Conservation (phyloP, 2,888 invertebrate species). For the Heliothis peltigera region DNA sequence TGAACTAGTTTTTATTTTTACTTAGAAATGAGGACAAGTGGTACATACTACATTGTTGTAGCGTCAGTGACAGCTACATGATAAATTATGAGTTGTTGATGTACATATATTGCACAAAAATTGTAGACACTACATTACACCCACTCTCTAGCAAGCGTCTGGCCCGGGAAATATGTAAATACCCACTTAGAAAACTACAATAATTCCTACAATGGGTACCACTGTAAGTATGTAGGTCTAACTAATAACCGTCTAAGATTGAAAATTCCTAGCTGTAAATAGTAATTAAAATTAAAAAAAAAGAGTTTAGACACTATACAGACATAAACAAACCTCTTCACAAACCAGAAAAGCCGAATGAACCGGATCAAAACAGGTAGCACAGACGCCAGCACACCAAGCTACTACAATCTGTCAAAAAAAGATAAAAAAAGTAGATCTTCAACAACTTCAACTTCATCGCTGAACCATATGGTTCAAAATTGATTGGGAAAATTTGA, state of each 20-base stretch:
- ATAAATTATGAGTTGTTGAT: not conserved
- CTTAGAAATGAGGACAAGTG: slow-evolving; percentile 41
- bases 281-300: slow-evolving; percentile 4
- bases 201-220: no score
- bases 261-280: slow-evolving; percentile 13
- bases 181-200: no score
- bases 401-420: no score
- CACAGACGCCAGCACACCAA: not conserved
- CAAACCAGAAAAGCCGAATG: not conserved
- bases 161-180: not conserved
- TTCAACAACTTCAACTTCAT: no score
- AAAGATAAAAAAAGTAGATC: no score
- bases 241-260: no score
- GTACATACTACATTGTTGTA: not conserved
- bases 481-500: no score
- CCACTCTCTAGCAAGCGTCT: not conserved
- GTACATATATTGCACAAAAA: not conserved
- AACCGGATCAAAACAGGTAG: slow-evolving; percentile 2
- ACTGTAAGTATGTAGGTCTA: no score
- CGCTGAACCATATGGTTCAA: no score
- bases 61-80: not conserved
- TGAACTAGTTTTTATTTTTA: slow-evolving; percentile 24
- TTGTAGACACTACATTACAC: not conserved
- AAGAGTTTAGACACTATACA: not conserved
- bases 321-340: slow-evolving; percentile 30